Conservation (phyloP, 2,113 vertebrate genomes). For the Carassius carassius region DNA sequence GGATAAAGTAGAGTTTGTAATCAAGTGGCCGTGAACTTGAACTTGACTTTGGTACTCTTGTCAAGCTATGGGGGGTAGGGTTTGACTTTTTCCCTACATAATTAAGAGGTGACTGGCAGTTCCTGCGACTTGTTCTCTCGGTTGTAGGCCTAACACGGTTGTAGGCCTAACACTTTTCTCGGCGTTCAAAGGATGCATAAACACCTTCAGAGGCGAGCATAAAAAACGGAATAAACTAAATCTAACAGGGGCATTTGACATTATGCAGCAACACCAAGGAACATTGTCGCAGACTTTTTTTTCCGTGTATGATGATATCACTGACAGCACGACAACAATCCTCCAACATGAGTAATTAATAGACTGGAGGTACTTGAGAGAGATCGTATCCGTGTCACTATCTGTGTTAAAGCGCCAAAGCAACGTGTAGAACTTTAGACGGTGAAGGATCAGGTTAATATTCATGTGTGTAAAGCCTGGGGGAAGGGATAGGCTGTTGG, state of each 20-base stretch:
- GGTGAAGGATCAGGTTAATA: conserved; percentile 33
- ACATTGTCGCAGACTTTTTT: background rate
- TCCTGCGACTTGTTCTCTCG: background rate
- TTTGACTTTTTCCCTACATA: background rate
- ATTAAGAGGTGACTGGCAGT: background rate
- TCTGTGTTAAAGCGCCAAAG: background rate
- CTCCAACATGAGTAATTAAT: conserved; percentile 10
- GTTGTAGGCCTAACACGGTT: background rate
- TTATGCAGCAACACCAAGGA: background rate
- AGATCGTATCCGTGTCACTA: conserved; percentile 17
- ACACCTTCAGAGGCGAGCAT: background rate
- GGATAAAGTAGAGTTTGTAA: conserved; percentile 36
- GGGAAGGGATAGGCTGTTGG: conserved; percentile 20
- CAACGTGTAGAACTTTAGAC: conserved; percentile 7
- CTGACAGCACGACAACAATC: conserved; percentile 23
- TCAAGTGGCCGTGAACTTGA: conserved; percentile 75
- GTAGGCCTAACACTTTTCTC: background rate
- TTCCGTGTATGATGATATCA: conserved; percentile 9
- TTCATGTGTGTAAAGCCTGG: conserved; percentile 29
- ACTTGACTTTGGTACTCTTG: conserved; percentile 58
- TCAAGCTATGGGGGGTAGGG: conserved; percentile 1
- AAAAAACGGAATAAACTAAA: background rate
- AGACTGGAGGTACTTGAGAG: conserved; percentile 18
- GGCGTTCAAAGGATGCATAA: background rate
- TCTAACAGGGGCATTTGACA: background rate